phyloP scores from a whole-genome alignment of 2,888 invertebrate species.

The Phoenoteleia sp. region DNA sequence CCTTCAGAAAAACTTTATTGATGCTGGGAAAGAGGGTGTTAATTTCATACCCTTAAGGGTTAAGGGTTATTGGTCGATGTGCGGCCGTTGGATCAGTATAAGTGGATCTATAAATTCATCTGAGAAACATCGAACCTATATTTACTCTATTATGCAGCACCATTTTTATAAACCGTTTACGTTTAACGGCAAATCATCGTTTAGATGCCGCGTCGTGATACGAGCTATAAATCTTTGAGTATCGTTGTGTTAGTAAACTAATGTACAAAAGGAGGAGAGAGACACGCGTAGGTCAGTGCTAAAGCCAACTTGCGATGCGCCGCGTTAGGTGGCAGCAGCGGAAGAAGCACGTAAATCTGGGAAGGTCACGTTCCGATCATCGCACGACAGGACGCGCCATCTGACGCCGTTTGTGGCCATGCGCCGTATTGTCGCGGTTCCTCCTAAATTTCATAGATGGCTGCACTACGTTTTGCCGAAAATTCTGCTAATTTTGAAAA shows the following conservation, averaged over 20 bases:
- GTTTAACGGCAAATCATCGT: constrained; percentile 86
- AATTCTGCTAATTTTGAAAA: constrained; percentile 51
- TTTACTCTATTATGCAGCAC: constrained; percentile 86
- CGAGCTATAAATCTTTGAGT: constrained; percentile 82
- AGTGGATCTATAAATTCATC: constrained; percentile 85
- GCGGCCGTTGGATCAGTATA: constrained; percentile 72
- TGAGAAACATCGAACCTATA: constrained; percentile 83
- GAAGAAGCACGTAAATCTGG: constrained; percentile 56
- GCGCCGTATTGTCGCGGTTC: constrained; percentile 77
- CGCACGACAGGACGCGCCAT: constrained; percentile 80
- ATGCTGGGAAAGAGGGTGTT: constrained; percentile 53
- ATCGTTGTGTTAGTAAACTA: constrained; percentile 76
- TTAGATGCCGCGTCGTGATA: constrained; percentile 85
- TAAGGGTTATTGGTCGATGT: constrained; percentile 77
- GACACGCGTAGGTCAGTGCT: constrained; percentile 84
- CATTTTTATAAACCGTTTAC: constrained; percentile 83
- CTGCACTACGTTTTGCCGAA: constrained; percentile 71
- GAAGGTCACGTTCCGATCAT: constrained; percentile 66
- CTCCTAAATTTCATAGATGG: constrained; percentile 80
- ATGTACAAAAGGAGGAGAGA: constrained; percentile 78
- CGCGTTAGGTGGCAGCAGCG: constrained; percentile 80
- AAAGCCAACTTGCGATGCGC: constrained; percentile 66
- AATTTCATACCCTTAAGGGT: constrained; percentile 70
- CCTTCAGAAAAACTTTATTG: constrained; percentile 5
- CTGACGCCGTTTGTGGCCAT: constrained; percentile 79